These are phyloP conservation scores for Margarornis squamiger DNA, from an alignment of 2,797 vertebrate genomes.

Conservation along the genomic window DNA sequence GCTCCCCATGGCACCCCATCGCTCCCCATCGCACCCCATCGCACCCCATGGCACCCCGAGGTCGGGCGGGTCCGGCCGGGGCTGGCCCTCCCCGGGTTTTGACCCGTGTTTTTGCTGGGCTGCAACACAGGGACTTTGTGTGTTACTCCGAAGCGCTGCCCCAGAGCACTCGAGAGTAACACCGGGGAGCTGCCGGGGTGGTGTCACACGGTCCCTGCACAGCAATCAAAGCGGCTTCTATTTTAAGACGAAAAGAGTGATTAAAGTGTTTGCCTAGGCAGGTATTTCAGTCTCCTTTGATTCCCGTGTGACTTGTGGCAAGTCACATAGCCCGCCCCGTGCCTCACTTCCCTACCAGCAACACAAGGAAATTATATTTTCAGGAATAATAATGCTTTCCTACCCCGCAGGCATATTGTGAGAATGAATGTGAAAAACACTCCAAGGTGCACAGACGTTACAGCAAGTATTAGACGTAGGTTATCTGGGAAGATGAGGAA, in stretches of 20 bases:
- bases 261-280: slow-evolving; percentile 37
- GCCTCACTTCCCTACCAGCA: neutral
- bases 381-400: neutral
- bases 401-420: neutral
- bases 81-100: neutral
- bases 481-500: neutral
- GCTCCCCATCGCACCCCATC: no score
- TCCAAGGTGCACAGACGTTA: neutral
- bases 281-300: slow-evolving; percentile 10
- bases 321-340: neutral
- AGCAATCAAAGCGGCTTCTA: neutral
- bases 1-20: neutral
- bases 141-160: neutral
- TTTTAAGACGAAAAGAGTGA: slow-evolving; percentile 28
- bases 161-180: neutral
- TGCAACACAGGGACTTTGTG: neutral
- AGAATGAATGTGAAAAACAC: neutral
- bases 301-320: slow-evolving; percentile 4
- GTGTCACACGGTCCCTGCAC: neutral
- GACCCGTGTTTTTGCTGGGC: neutral
- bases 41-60: rapidly evolving
- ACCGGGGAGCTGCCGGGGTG: neutral
- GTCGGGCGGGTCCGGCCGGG: neutral
- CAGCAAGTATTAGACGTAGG: neutral
- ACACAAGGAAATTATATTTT: neutral